Conservation (phyloP, 2,888 invertebrate species). For the Tribolium freemani region DNA sequence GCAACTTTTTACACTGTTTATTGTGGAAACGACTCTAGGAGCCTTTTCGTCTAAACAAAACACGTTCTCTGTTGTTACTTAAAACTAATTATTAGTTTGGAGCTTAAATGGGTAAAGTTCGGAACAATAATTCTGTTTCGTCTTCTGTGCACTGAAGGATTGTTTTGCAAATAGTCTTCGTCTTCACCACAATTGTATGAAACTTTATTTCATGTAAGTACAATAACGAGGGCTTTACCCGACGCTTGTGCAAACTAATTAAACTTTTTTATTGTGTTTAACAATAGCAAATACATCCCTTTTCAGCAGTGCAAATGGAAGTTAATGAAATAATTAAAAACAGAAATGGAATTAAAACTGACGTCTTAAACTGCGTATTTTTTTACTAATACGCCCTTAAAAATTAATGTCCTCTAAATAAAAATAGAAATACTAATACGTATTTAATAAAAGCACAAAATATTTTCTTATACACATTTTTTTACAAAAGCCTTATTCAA, state of each 20-base stretch:
- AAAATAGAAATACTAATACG: no score
- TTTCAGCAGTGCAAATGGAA: neutral
- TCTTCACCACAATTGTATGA: neutral
- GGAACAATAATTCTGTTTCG: neutral
- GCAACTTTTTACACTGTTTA: no score
- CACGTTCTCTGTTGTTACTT: no score
- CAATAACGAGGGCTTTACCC: neutral
- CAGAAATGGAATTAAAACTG: neutral
- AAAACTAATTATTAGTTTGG: neutral
- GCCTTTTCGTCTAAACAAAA: no score
- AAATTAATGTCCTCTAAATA: no score
- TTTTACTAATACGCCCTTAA: no score
- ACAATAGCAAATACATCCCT: neutral
- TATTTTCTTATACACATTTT: no score
- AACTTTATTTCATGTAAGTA: neutral
- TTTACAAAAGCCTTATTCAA: no score
- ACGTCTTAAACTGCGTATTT: no score
- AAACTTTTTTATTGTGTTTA: neutral
- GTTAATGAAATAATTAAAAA: neutral
- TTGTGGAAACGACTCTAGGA: no score
- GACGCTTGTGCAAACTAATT: neutral
- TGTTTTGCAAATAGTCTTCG: neutral
- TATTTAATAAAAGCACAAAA: no score
- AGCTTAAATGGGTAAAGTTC: neutral
- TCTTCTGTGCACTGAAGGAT: neutral